A percentile compares a stretch with the other conserved stretches of the same genome.
phyloP scores from a whole-genome alignment of 2,888 invertebrate genomes.

The Dasysyrphus tricinctus region DNA sequence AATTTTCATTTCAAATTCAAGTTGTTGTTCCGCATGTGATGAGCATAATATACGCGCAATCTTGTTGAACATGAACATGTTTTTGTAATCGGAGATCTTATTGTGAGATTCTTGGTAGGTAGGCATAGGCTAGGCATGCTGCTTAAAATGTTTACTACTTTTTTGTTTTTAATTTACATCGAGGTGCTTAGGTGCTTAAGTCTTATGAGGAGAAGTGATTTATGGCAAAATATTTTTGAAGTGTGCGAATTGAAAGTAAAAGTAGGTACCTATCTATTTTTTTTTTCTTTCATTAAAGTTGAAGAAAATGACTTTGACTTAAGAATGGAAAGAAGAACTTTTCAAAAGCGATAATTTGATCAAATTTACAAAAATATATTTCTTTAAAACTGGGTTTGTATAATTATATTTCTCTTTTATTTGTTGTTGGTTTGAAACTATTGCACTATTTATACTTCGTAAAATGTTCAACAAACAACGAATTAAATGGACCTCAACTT shows the following conservation, averaged over 20 bases:
- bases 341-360: too few species aligned
- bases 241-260: constrained; percentile 38
- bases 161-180: constrained; percentile 13
- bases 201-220: constrained; percentile 14
- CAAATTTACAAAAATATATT: too few species aligned
- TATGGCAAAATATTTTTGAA: not conserved
- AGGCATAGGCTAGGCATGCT: too few species aligned
- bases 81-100: constrained; percentile 68
- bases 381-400: too few species aligned
- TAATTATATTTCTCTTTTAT: too few species aligned
- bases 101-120: constrained; percentile 51
- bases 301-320: too few species aligned
- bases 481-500: too few species aligned
- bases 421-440: too few species aligned
- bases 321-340: too few species aligned
- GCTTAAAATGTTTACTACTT: not conserved
- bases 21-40: constrained; percentile 42
- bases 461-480: too few species aligned
- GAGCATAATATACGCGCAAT: constrained; percentile 41
- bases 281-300: not conserved
- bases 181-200: constrained; percentile 20
- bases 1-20: constrained; percentile 68
- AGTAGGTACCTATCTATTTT: constrained; percentile 6
- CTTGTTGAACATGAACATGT: constrained; percentile 49
- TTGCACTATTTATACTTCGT: too few species aligned